Evolutionary conservation across 2,888 invertebrate species (phyloP), one percentile per base, ranked within the genome.

Genomic region (Ophion slaviceki): DNA sequence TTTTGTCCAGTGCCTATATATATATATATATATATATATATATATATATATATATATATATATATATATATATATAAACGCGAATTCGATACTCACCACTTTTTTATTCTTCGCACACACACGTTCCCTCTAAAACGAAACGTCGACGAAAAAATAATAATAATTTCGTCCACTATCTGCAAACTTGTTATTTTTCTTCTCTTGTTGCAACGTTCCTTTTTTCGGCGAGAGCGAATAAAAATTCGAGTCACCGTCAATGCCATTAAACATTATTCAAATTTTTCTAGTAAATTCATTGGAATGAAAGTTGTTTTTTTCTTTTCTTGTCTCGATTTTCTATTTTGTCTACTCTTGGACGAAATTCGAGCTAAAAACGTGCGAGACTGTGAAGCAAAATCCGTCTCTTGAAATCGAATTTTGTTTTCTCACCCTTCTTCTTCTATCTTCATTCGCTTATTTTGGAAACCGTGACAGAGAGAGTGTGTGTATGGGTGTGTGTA

Each of bases 101-200:
- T 74, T 82, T 74, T 66, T 40, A 62, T 62, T 14, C 20, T 70
- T 24, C 5, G 24, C 24, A 20, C 36, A 36, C 5, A 36, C 36
- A 36, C 36, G 36, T 36, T 14, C 47, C 32, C 28, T 76, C 32
- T 36, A 17, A 45, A 28, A n/a, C 57, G 20, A 47, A 14, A 8
- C 32, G 32, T 32, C 32, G 32, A 32, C 24, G 5, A 17, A 59
- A 59, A 61, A 79, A 47, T 20, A 20, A 6, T 10, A 2, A 10
- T 67, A 36, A 74, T 61, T 64, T 74, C 67, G 28, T 62, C 59
- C 40, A 64, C 59, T n/a, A 74, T 45, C 57, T 14, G 53, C 47
- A 53, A 53, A 36, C 66, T 36, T 59, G 32, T 24, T 40, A 40
- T 59, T 4, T 11, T 64, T 64, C 28, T 28, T 64, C 28, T 24